Base-by-base conservation (phyloP, 2,113 vertebrate species). In the Pterophyllum scalare region DNA sequence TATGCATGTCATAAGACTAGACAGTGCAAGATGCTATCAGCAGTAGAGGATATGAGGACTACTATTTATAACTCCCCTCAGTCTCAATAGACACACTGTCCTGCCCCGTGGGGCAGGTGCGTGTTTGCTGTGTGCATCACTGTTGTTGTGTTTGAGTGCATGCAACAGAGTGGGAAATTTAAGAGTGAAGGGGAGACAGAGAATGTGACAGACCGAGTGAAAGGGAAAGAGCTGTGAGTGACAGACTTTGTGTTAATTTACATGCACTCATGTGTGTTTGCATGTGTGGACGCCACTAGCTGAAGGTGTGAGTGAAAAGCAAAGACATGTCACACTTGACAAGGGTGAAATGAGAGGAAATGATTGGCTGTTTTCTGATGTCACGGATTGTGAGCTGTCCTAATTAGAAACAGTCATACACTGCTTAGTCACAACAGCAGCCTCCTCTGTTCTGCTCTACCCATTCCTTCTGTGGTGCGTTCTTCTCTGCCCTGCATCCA, bases 61-160 rank as follows among this genome's bases (percentile, higher is more conserved):
- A 77, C 94, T 94, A 94, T 94, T 94, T 93, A 90, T 94, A 93
- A 89, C 90, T 81, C 82, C 49, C 81, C 88, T 88, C 89, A 67
- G 81, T 92, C 88, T 88, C 91, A 80, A 84, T 90, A 86, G 89
- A 88, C 86, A 79, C 76, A 67, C 74, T 87, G 86, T 92, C 88
- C 86, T 90, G 86, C 74, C 86, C 83, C 13, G 14, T 7, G 74
- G 82, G 80, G 43, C 56, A 87, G 82, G 88, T 90, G 75, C 33
- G 13, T 86, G 86, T 88, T 52, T 86, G 60, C 77, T 77, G 67
- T 59, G 33, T 59, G 64, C 64, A 82, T 59, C n/a, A 28, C 35
- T 57, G 78, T 77, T 78, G 72, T 40, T n/a, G 33, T 77, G 56
- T 70, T 35, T 74, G 62, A 75, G 78, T 85, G 67, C 40, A 60